A percentile compares a stretch with the other conserved stretches of the same genome.
Conservation (phyloP, 2,113 vertebrate species). For the Notiomystis cincta region DNA sequence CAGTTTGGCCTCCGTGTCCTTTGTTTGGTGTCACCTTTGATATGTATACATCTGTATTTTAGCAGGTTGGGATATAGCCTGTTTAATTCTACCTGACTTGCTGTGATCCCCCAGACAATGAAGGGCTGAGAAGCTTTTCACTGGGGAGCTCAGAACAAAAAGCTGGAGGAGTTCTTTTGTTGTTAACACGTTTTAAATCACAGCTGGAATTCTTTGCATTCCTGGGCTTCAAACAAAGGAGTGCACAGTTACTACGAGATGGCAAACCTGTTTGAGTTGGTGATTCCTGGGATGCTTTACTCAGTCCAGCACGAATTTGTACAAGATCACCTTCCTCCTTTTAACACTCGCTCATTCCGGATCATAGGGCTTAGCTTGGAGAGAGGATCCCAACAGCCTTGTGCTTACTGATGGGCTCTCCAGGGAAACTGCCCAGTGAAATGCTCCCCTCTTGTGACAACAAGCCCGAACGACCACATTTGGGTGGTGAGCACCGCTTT, state of each 20-base stretch:
- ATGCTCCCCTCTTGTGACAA: neutral
- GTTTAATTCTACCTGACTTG: neutral
- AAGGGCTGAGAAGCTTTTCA: neutral
- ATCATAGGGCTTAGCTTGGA: slow-evolving; percentile 32
- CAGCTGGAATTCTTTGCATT: neutral
- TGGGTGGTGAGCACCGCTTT: slow-evolving; percentile 22
- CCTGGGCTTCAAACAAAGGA: neutral
- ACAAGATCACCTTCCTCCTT: neutral
- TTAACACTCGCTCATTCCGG: neutral
- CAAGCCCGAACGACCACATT: slow-evolving; percentile 12
- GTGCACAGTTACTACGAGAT: neutral
- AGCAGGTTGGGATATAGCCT: neutral
- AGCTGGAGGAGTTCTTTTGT: neutral
- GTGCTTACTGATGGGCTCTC: neutral
- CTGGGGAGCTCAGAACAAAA: neutral
- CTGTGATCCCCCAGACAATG: neutral
- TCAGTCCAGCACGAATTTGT: neutral
- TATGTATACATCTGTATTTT: neutral
- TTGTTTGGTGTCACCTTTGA: neutral
- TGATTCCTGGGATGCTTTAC: slow-evolving; percentile 13
- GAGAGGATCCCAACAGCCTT: neutral
- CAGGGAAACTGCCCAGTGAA: neutral
- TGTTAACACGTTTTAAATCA: neutral
- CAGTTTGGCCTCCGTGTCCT: neutral
- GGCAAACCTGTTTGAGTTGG: slow-evolving; percentile 6